Evolutionary conservation across 2,888 invertebrate genomes (phyloP), one percentile per base, ranked within the genome.

Genomic region (Carpatolechia fugitivella): DNA sequence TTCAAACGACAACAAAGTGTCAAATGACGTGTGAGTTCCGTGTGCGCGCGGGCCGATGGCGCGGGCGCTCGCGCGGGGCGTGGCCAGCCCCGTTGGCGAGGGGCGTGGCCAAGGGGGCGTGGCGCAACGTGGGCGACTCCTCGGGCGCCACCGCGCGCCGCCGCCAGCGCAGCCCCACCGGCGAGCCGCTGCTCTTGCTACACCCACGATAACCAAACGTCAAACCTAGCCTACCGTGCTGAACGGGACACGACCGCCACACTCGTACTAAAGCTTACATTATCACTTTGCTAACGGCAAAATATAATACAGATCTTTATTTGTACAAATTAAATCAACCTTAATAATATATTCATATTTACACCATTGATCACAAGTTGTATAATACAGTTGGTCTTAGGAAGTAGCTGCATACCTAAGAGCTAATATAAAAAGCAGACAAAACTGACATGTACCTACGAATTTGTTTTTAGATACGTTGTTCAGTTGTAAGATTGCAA

Each of bases 121-220:
- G 18, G 53, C 40, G 52, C 35, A 54, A 29, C 55, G 58, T 38
- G 49, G 58, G 61, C 54, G 52, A 54, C 56, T 60, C 63, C 66
- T 64, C 76, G 63, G 84, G 84, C 63, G 82, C 86, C 60, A 85
- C 85, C 64, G 61, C 70, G 65, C 78, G 80, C 56, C 82, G 79
- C 58, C 85, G 80, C 83, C 87, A 82, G 70, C 74, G 76, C 66
- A 81, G 77, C 51, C 81, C 82, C 57, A 69, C 67, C 64, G 76
- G 76, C 68, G 63, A 61, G 60, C 76, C 76, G 69, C 73, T 69
- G 60, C 65, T 54, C 72, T 71, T 72, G 76, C 85, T 79, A 76
- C 72, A 65, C 73, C 65, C 65, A 69, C 72, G 65, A 70, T 66
- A 74, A 72, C 71, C 72, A 75, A 66, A 65, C 70, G 67, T 72